These are phyloP conservation scores for Rhineura floridana DNA, from an alignment of 2,113 vertebrate genomes.

Conservation along the genomic window DNA sequence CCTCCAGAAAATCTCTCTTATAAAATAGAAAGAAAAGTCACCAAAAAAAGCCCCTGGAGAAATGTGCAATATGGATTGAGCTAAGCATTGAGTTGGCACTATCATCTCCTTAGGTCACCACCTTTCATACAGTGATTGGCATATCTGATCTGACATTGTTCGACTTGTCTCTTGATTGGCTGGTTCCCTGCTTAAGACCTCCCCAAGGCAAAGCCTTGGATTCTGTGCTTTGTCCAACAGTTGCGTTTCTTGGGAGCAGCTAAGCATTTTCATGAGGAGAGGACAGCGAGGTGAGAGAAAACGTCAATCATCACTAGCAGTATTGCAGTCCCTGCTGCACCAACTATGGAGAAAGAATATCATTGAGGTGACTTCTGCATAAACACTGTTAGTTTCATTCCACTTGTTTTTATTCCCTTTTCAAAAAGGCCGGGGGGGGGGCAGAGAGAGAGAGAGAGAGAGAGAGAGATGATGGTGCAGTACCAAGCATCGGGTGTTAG, in stretches of 20 bases:
- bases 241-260: background rate
- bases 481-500: background rate
- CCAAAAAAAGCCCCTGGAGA: background rate
- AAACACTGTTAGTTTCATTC: slow-evolving; percentile 43
- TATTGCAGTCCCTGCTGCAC: slow-evolving; percentile 22
- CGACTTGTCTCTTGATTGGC: slow-evolving; percentile 12
- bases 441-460: too few relatives aligned
- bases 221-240: slow-evolving; percentile 44
- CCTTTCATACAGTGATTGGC: slow-evolving; percentile 51
- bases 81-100: slow-evolving; percentile 15
- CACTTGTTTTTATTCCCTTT: background rate
- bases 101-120: slow-evolving; percentile 38
- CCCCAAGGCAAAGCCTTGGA: slow-evolving; percentile 55
- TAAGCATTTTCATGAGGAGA: slow-evolving; percentile 71
- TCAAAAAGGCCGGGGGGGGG: background rate
- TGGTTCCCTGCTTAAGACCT: slow-evolving; percentile 30
- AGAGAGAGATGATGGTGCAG: background rate
- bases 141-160: slow-evolving; percentile 52
- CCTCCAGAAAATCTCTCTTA: background rate
- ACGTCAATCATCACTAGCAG: slow-evolving; percentile 50
- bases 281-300: slow-evolving; percentile 64
- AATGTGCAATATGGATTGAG: slow-evolving; percentile 2
- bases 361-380: slow-evolving; percentile 33
- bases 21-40: slow-evolving; percentile 6
- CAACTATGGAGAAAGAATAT: slow-evolving; percentile 31